phyloP scores from a whole-genome alignment of 2,888 invertebrate species.

The Papilio elwesi region DNA sequence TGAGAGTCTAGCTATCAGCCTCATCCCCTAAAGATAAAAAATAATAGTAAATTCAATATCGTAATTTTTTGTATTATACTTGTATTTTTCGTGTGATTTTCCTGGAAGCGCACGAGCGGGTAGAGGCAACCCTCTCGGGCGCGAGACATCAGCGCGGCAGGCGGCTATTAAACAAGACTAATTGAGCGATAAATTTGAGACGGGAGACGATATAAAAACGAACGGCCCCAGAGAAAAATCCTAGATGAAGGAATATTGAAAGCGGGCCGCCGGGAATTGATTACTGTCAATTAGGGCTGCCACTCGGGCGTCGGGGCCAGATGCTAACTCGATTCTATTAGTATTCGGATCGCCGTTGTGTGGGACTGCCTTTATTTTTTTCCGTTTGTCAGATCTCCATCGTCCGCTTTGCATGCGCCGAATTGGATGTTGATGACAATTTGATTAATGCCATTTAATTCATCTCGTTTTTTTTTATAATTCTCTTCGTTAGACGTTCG shows the following conservation, averaged over 20 bases:
- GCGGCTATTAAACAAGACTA: slow-evolving; percentile 85
- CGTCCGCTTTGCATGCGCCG: slow-evolving; percentile 34
- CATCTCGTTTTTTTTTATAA: not conserved
- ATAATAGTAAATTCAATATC: no score
- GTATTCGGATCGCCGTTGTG: slow-evolving; percentile 47
- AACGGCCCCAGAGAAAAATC: slow-evolving; percentile 73
- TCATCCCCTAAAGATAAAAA: no score
- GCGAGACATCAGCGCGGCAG: slow-evolving; percentile 83
- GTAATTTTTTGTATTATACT: no score
- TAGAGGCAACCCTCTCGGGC: slow-evolving; percentile 55
- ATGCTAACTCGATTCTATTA: slow-evolving; percentile 65
- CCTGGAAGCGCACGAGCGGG: slow-evolving; percentile 73
- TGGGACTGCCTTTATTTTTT: slow-evolving; percentile 34
- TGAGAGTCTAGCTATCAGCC: no score
- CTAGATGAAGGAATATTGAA: slow-evolving; percentile 81
- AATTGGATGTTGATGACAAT: slow-evolving; percentile 34
- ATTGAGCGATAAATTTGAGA: slow-evolving; percentile 85
- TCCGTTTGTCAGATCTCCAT: slow-evolving; percentile 21
- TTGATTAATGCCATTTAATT: slow-evolving; percentile 31
- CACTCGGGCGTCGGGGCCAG: slow-evolving; percentile 73
- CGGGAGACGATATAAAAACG: slow-evolving; percentile 80
- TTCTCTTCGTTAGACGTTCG: not conserved
- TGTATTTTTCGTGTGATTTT: not conserved
- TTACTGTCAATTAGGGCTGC: slow-evolving; percentile 80
- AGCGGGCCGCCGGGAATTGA: slow-evolving; percentile 79